A percentile compares a stretch with the other conserved stretches of the same genome.
Evolutionary conservation across 2,797 vertebrate species (phyloP).

Genomic region (Myotis planiceps): DNA sequence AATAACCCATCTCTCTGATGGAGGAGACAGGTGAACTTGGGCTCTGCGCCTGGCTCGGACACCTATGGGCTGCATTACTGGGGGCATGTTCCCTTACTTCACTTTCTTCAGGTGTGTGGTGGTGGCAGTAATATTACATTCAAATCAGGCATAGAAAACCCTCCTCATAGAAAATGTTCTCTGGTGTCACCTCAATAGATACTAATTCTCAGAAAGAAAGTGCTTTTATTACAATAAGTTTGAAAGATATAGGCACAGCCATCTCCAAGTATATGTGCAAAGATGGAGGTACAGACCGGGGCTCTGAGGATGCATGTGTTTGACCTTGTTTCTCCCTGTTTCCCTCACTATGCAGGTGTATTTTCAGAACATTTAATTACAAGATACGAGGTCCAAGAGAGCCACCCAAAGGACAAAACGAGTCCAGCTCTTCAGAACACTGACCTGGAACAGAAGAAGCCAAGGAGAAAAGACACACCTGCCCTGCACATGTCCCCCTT

Average conservation of each 20-base stretch:
- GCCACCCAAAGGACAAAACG: constrained; percentile 78
- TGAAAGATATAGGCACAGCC: neutral
- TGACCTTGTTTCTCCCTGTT: neutral
- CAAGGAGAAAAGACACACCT: constrained; percentile 95
- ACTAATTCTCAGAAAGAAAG: neutral
- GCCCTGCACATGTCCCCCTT: constrained; percentile 90
- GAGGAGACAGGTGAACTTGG: too few species aligned
- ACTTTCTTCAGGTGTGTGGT: neutral
- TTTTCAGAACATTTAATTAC: constrained; percentile 85
- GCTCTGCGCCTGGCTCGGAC: too few species aligned
- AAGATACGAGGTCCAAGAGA: constrained; percentile 85
- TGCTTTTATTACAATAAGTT: neutral
- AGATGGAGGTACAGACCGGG: fast-evolving
- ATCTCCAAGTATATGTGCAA: neutral
- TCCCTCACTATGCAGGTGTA: constrained; percentile 75
- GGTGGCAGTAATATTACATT: neutral
- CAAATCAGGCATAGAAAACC: neutral
- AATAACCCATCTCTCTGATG: fast-evolving
- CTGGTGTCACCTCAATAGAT: neutral
- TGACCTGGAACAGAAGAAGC: constrained; percentile 90
- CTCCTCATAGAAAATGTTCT: neutral
- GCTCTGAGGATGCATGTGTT: neutral
- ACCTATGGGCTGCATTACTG: neutral
- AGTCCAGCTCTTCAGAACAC: constrained; percentile 81
- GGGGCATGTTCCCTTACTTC: neutral